These are phyloP conservation scores for Cheilosia scutellata DNA, from an alignment of 2,888 invertebrate species.

Conservation along the genomic window DNA sequence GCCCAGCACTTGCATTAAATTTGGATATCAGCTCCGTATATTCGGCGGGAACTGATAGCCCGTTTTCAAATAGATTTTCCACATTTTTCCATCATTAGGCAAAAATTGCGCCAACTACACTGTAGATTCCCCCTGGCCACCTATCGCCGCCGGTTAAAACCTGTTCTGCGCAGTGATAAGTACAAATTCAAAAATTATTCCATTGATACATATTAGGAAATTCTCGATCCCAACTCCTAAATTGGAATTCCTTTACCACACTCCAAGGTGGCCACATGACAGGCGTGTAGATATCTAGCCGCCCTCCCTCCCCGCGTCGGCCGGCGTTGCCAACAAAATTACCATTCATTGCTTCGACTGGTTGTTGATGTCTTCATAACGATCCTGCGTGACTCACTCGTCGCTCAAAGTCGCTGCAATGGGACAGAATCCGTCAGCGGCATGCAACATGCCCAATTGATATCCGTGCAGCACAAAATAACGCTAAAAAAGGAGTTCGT, in stretches of 20 bases:
- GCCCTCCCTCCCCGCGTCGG: neutral
- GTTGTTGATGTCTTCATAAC: constrained; percentile 74
- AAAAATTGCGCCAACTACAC: constrained; percentile 38
- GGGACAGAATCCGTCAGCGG: constrained; percentile 75
- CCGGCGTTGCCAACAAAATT: constrained; percentile 35
- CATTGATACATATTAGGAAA: constrained; percentile 73
- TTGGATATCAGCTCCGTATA: constrained; percentile 40
- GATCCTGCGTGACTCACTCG: constrained; percentile 76
- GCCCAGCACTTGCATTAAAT: constrained; percentile 45
- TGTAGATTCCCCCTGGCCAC: neutral
- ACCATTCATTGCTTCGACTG: constrained; percentile 68
- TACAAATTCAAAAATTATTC: constrained; percentile 75
- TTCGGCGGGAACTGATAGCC: neutral
- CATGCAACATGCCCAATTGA: constrained; percentile 74
- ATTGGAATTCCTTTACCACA: constrained; percentile 69
- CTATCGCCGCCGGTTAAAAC: constrained; percentile 7
- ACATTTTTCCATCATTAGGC: constrained; percentile 60
- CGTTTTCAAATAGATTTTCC: constrained; percentile 42
- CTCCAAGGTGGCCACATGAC: constrained; percentile 74
- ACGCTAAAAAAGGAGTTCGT: constrained; percentile 76
- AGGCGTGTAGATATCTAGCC: constrained; percentile 53
- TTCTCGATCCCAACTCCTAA: constrained; percentile 57
- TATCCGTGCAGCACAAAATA: constrained; percentile 75
- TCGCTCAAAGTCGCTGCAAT: constrained; percentile 73
- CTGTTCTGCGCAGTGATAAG: constrained; percentile 40